Evolutionary conservation across 2,888 invertebrate genomes (phyloP), one percentile per base, ranked within the genome.

Genomic region (Nasonia oneida): DNA sequence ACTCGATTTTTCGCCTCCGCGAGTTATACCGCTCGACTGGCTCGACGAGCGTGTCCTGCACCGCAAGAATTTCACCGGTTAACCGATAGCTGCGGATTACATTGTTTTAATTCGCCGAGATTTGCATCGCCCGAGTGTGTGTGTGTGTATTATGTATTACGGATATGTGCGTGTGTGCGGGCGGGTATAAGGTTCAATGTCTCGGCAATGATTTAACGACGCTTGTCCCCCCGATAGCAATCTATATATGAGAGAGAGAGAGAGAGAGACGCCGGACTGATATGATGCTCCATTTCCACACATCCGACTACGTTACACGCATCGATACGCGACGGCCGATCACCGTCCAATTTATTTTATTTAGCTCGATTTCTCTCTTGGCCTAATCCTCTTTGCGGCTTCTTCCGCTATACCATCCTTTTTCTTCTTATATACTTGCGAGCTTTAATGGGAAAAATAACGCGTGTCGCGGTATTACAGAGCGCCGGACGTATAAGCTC

Each of bases 201-300:
- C 89, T 90, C 91, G 92, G 92, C 92, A 92, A 92, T 92, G 92
- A 92, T 92, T 92, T 92, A 92, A 88, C 88, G 90, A 86, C 87
- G 87, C 88, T 88, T 86, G 88, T 67, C 47, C 74, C 33, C 53
- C 53, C 79, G 83, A 88, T 87, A 64, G 73, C 78, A 76, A 84
- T 84, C 86, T 84, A 47, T 76, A 77, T 71, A 33, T 67, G 70
- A 86, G 83, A 61, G 4, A n/a, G 2, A 61, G 2, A 47, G 4
- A n/a, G 2, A 61, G 2, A 47, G 42, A 10, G 42, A 37, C 37
- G 5, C 37, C 4, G 12, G 12, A 47, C 39, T 39, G 74, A 79
- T 78, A 81, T 57, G 74, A 74, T 64, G 23, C 70, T 70, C 83
- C 75, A 81, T 81, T 76, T 81, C 64, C 84, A 83, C 37, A 12